Base-by-base conservation (phyloP, 2,797 vertebrate species). In the Rhincodon typus region DNA sequence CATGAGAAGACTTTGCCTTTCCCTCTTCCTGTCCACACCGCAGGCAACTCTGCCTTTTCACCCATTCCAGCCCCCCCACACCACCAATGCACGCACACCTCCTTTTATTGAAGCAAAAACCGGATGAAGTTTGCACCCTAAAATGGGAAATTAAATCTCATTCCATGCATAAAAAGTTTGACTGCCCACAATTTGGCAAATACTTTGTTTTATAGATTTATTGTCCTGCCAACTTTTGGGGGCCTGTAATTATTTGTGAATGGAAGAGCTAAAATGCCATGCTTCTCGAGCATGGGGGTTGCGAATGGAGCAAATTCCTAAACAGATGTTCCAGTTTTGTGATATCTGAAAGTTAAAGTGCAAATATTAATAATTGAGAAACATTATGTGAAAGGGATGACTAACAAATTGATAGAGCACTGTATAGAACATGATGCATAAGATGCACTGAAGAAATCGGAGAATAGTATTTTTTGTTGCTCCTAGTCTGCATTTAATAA, bases 391-490 rank as follows among this genome's bases (percentile, higher is more conserved):
- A 77, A 95, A 72, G 70, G 50, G 77, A 95, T 95, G 70, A 95
- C 94, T 95, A 95, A 93, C 66, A 25, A 93, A 93, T 77, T 42
- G 42, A 72, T 77, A 57, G 30, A 91, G 94, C 94, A 95, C 94
- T 95, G 97, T 96, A 97, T 98, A 98, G 97, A 98, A 98, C 98
- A 99, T 99, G 99, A 98, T 98, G 94, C 97, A 97, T 98, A 98
- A 98, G 98, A 98, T 99, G 98, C 98, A 98, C 98, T 98, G 98
- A 98, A 98, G 98, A 98, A 98, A 98, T 98, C 98, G 98, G 98
- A 98, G 97, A 98, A 98, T 98, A 97, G 97, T 98, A 96, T 97
- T 97, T 98, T 98, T 50, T 98, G 97, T 97, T 93, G 97, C 98
- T 97, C 97, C 98, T 98, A 97, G 97, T 98, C 98, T 97, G 97